Evolutionary conservation across 2,888 invertebrate species (phyloP).

Genomic region (Pseudeuparius sepicola): DNA sequence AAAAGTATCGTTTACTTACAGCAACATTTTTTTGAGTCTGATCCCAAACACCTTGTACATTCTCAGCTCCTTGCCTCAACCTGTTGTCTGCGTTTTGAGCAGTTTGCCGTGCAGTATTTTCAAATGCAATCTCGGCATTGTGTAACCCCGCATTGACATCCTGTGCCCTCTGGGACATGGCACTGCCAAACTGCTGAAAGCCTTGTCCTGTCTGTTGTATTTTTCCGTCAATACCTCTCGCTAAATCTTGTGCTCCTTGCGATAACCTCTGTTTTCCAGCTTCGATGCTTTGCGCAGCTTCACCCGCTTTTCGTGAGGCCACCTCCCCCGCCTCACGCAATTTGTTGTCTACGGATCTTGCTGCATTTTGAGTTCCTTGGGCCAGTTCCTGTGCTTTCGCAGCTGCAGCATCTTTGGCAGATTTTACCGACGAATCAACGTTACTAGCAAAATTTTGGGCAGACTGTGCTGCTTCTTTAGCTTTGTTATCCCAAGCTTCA

Average conservation of each 20-base stretch:
- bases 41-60: no score
- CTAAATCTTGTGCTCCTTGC: constrained; percentile 20
- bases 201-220: constrained; percentile 10
- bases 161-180: constrained; percentile 21
- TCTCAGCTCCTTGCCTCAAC: constrained; percentile 9
- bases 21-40: no score
- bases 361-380: constrained; percentile 16
- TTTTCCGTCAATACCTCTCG: constrained; percentile 8
- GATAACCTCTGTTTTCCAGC: constrained; percentile 14
- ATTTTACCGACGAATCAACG: constrained; percentile 11
- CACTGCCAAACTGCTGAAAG: constrained; percentile 16
- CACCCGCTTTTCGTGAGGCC: constrained; percentile 17
- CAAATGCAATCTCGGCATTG: constrained; percentile 23
- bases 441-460: not conserved
- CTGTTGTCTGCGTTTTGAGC: constrained; percentile 19
- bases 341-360: constrained; percentile 22
- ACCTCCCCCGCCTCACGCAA: constrained; percentile 18
- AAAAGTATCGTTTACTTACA: no score
- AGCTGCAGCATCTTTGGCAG: constrained; percentile 8
- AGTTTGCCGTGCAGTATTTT: constrained; percentile 22
- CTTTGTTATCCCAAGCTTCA: constrained; percentile 11
- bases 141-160: constrained; percentile 25
- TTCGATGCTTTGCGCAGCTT: constrained; percentile 17
- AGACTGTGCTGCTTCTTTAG: constrained; percentile 3
- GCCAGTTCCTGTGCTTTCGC: constrained; percentile 7